A percentile compares a stretch with the other conserved stretches of the same genome.
These are phyloP conservation scores for Zaprionus inermis DNA, from an alignment of 1,140 invertebrate genomes.

Conservation along the genomic window DNA sequence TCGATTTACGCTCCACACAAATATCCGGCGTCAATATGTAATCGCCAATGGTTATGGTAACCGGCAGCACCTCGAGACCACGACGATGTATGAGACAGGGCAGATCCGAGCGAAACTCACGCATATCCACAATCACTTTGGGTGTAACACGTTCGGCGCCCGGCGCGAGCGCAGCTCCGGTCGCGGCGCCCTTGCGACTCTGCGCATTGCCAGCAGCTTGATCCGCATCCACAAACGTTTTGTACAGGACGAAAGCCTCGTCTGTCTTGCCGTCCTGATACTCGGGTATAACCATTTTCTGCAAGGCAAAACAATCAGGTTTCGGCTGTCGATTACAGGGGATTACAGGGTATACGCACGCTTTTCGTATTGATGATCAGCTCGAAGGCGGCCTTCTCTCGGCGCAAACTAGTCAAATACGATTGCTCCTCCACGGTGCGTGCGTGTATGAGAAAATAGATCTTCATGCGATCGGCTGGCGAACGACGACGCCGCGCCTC, in stretches of 20 bases:
- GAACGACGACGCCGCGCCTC: constrained; percentile 89
- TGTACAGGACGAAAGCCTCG: constrained; percentile 86
- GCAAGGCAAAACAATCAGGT: not conserved
- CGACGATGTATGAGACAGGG: constrained; percentile 96
- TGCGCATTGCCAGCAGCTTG: constrained; percentile 80
- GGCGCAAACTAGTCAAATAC: constrained; percentile 94
- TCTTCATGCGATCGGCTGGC: constrained; percentile 86
- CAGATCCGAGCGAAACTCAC: constrained; percentile 98
- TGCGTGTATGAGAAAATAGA: constrained; percentile 96
- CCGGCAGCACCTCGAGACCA: constrained; percentile 96
- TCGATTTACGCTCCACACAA: constrained; percentile 98
- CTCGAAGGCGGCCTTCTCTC: constrained; percentile 98
- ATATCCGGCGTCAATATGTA: constrained; percentile 99
- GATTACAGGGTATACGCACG: constrained; percentile 84
- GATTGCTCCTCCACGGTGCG: constrained; percentile 98
- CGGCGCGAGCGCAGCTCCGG: constrained; percentile 60
- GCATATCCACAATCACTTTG: constrained; percentile 97
- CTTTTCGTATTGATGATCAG: constrained; percentile 95
- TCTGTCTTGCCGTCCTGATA: constrained; percentile 95
- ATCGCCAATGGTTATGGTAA: constrained; percentile 96
- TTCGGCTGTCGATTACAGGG: no score
- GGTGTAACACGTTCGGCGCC: constrained; percentile 83
- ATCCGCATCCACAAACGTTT: constrained; percentile 83
- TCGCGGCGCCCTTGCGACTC: constrained; percentile 88
- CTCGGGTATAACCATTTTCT: constrained; percentile 96